Evolutionary conservation across 2,888 invertebrate species (phyloP).

Genomic region (Biston betularia): DNA sequence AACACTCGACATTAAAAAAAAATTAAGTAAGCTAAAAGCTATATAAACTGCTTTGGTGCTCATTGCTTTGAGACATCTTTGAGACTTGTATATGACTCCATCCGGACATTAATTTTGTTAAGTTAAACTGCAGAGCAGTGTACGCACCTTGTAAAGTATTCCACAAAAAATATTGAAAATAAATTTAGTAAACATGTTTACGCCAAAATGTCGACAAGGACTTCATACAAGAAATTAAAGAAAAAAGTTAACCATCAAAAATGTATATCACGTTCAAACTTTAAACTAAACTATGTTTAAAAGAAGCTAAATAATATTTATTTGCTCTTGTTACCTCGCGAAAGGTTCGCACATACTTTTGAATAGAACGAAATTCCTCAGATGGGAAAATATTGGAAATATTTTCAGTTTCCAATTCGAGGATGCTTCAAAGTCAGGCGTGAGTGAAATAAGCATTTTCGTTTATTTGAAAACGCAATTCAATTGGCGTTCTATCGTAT

Average conservation of each 20-base stretch:
- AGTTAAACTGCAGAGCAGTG: too few species aligned
- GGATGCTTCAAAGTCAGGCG: slow-evolving; percentile 72
- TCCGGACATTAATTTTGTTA: too few species aligned
- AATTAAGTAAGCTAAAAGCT: too few species aligned
- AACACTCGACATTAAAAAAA: too few species aligned
- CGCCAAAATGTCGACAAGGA: too few species aligned
- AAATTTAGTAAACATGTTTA: too few species aligned
- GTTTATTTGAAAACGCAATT: slow-evolving; percentile 66
- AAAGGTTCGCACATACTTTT: slow-evolving; percentile 58
- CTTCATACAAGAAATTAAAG: too few species aligned
- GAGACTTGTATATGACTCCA: too few species aligned
- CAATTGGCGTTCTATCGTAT: slow-evolving; percentile 45
- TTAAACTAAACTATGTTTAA: slow-evolving; percentile 8
- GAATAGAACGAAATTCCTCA: slow-evolving; percentile 68
- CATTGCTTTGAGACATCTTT: too few species aligned
- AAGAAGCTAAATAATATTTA: slow-evolving; percentile 55
- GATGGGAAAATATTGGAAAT: slow-evolving; percentile 68
- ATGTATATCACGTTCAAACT: neutral
- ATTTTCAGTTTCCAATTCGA: slow-evolving; percentile 73
- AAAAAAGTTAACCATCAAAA: neutral
- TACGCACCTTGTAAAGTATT: too few species aligned
- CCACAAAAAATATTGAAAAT: too few species aligned
- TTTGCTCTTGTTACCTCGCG: slow-evolving; percentile 53
- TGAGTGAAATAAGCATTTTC: slow-evolving; percentile 68
- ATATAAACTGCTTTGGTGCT: too few species aligned